These are phyloP conservation scores for Forbesichthys papilliferus DNA, from an alignment of 2,113 vertebrate genomes.

Conservation along the genomic window DNA sequence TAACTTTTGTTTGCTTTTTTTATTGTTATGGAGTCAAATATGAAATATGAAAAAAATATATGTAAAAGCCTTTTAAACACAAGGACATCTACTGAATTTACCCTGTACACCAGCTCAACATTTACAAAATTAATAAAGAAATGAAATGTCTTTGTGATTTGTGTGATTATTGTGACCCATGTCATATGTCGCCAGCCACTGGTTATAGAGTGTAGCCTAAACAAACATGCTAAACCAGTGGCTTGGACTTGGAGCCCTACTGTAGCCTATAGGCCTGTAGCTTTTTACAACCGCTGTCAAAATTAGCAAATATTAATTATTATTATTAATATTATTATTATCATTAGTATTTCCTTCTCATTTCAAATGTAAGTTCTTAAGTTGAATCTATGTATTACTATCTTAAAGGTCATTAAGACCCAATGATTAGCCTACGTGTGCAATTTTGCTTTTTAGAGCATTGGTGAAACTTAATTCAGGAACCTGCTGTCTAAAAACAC, in stretches of 20 bases:
- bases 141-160: constrained; percentile 72
- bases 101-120: constrained; percentile 87
- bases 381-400: not conserved
- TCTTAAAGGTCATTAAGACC: not conserved
- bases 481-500: not conserved
- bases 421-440: no score
- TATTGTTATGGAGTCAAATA: constrained; percentile 77
- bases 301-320: no score
- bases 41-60: constrained; percentile 67
- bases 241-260: no score
- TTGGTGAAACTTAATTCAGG: not conserved
- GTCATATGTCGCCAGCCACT: not conserved
- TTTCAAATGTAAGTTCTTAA: no score
- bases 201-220: no score
- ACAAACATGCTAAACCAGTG: no score
- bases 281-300: no score
- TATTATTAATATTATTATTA: no score
- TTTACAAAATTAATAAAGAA: constrained; percentile 87
- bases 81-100: constrained; percentile 80
- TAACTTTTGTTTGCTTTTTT: constrained; percentile 75
- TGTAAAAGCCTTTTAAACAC: constrained; percentile 78
- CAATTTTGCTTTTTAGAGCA: no score
- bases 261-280: no score
- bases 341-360: no score
- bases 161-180: constrained; percentile 33